Base-by-base conservation (phyloP, 2,888 invertebrate genomes). In the Piscicola geometra region DNA sequence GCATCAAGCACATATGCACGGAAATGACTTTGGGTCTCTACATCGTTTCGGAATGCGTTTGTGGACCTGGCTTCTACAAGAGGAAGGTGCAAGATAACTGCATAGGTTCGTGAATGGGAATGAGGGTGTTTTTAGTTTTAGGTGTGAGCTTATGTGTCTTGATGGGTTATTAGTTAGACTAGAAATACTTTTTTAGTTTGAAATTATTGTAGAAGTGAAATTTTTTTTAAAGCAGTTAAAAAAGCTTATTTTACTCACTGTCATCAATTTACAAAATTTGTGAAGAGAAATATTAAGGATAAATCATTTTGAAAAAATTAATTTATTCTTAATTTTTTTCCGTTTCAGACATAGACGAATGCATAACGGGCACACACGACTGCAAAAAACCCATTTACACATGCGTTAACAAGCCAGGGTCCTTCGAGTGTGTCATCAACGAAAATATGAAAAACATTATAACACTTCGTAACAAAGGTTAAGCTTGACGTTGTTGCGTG, bases 371-470 rank as follows among this genome's bases (percentile, higher is more conserved):
- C 60, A 18, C 25, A 56, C 60, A 56, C 60, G n/a, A 56, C 60
- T 56, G 60, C 25, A 56, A 56, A 21, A 25, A 56, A 21, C 60
- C 60, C 21, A 56, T 56, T 21, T 56, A 56, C 25, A 18, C 15
- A 5, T 56, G 60, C 25, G 60, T 56, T 5, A 56, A 56, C 60
- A 56, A 21, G 5, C 25, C 25, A 25, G 60, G 60, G n/a, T 5
- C n/a, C 21, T 56, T 56, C 60, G 60, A 56, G 21, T 56, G 60
- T 21, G 25, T 25, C n/a, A n/a, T 56, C n/a, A 56, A 56, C 60
- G 60, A 21, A 3, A 56, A 56, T 9, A 56, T 56, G 25, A 56
- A 21, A 21, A 56, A 56, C n/a, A n/a, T 56, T n/a, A 56, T 56
- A 25, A 56, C 60, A 9, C 60, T 56, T n/a, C 5, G 3, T 25